Evolutionary conservation across 2,797 vertebrate genomes (phyloP), one percentile per base, ranked within the genome.

Genomic region (Manis pentadactyla): DNA sequence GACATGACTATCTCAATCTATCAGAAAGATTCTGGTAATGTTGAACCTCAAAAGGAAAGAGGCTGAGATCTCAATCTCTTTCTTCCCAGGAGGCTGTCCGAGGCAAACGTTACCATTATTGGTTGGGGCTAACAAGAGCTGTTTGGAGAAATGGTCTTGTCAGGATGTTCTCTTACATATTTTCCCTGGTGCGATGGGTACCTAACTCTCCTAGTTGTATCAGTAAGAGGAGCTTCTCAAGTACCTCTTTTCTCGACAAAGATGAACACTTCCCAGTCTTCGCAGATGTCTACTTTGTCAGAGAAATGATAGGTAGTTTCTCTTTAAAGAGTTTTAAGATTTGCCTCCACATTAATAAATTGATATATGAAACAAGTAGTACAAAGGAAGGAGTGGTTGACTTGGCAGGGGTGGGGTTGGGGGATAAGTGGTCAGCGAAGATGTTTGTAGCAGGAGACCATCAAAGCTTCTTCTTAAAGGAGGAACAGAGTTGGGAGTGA

Each of bases 301-400:
- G 90, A 78, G n/a, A 94, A 90, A 74, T 63, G 46, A 94, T 1
- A 17, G 19, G 29, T 12, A 61, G 21, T 64, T 90, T 97, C 46
- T 95, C n/a, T 85, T 68, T 29, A 84, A 87, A 71, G 63, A 87
- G 19, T 66, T 61, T 84, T 79, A 90, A 59, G 55, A 74, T 53
- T 51, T 81, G 42, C 34, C 37, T 95, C 31, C 13, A 51, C 21
- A 66, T 59, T 46, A 84, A 82, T 29, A 96, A 59, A 84, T 81
- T 64, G 77, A 88, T 23, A 39, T 59, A 53, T 59, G 53, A 96
- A 68, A 68, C 59, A 93, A 78, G 6, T 68, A 85, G 64, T 64
- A 75, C 46, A 92, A 92, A 75, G 23, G 21, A 86, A 25, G 42
- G 51, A 49, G 27, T 59, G 49, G 71, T 39, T 71, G 64, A 85